Evolutionary conservation across 2,888 invertebrate species (phyloP), one percentile per base, ranked within the genome.

Genomic region (Neoitamus cyanurus): DNA sequence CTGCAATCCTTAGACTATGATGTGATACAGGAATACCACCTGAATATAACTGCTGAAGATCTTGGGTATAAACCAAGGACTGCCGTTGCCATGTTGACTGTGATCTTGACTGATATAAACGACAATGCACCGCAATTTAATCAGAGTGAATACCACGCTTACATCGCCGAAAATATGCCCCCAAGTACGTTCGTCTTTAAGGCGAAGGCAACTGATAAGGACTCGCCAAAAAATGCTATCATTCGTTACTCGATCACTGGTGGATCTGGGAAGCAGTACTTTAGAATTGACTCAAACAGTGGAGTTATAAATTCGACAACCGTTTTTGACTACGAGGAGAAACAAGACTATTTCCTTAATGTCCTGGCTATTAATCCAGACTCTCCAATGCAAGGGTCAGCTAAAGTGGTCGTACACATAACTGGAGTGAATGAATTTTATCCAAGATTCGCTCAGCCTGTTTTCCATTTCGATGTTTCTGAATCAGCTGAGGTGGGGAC

Each of bases 101-200:
- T 99, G 0, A 96, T 95, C 83, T 92, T 99, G 1, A 97, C 96
- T 0, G 98, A 99, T 89, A 96, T 98, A 46, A 98, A 98, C 89
- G 98, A 99, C 89, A 98, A 98, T 90, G 94, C 97, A 9, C 98
- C 98, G 0, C 92, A 93, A 13, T 99, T 98, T 89, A 95, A 96
- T 90, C 95, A 95, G 89, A 93, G 94, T 0, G 91, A 93, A 80
- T 98, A 96, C 89, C 93, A 95, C 87, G 96, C 96, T 0, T 95
- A 94, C 89, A 92, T 98, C 69, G 93, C 95, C 0, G 98, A 98
- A 92, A 98, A 98, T 89, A 94, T 95, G 13, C 94, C 95, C 0
- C 91, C 94, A 0, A 95, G 95, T 83, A 95, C 94, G 86, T 94
- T 94, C 87, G 96, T 97, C 9, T 96, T 93, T 88, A 94, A 94